phyloP scores from a whole-genome alignment of 1,140 invertebrate genomes.

The Drosophila jambulina region DNA sequence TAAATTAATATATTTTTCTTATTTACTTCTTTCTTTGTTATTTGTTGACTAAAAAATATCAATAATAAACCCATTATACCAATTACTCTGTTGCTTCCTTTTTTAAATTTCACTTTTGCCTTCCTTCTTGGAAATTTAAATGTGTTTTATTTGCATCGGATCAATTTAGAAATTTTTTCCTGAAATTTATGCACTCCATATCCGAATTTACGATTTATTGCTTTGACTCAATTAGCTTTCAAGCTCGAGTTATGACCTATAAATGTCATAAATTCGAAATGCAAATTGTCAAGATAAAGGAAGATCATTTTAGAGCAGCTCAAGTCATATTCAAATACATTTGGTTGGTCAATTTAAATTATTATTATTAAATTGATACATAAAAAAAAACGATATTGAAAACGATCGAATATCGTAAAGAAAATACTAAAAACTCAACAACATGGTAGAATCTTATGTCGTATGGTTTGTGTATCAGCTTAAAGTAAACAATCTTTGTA shows the following conservation, averaged over 20 bases:
- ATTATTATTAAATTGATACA: too few relatives aligned
- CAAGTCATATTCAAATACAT: not conserved
- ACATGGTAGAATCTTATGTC: not conserved
- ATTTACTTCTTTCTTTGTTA: too few relatives aligned
- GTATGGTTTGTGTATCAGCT: constrained; percentile 13
- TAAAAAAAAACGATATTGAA: not conserved
- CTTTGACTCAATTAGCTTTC: constrained; percentile 29
- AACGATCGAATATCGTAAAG: not conserved
- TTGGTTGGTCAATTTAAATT: not conserved
- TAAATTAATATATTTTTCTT: not conserved
- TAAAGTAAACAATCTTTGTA: not conserved
- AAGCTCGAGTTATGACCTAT: constrained; percentile 47
- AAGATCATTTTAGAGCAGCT: not conserved
- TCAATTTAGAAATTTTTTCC: not conserved
- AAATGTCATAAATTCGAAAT: constrained; percentile 25
- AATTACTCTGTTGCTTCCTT: not conserved
- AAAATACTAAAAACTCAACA: constrained; percentile 6
- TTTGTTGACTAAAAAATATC: too few relatives aligned
- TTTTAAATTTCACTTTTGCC: not conserved
- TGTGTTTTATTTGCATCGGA: constrained; percentile 17
- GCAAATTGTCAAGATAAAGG: constrained; percentile 17
- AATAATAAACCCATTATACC: not conserved
- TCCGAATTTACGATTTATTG: constrained; percentile 53
- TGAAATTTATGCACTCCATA: constrained; percentile 45
- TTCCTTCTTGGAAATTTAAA: constrained; percentile 8